phyloP scores from a whole-genome alignment of 1,140 invertebrate genomes.

The Capitella teleta region DNA sequence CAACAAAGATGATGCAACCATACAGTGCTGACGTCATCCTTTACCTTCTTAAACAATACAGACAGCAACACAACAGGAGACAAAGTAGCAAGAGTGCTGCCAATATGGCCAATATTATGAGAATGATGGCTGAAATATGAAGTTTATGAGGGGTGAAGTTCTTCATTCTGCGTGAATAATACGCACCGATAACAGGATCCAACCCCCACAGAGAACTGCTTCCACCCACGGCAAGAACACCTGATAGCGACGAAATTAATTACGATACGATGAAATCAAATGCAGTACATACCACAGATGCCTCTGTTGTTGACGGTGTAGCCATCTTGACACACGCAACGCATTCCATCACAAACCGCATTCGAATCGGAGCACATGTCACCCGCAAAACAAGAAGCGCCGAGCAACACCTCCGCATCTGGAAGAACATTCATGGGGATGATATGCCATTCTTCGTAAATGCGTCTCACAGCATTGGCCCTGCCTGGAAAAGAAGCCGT shows the following conservation, averaged over 20 bases:
- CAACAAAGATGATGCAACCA: neutral
- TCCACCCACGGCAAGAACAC: too few relatives aligned
- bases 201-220: too few relatives aligned
- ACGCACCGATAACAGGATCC: too few relatives aligned
- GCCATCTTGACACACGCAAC: neutral
- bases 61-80: constrained; percentile 6
- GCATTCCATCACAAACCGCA: neutral
- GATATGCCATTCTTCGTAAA: too few relatives aligned
- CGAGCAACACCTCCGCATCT: neutral
- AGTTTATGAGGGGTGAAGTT: too few relatives aligned
- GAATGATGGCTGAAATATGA: constrained; percentile 4
- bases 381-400: neutral
- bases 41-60: constrained; percentile 4
- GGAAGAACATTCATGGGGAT: neutral
- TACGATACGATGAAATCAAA: too few relatives aligned
- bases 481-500: constrained; percentile 1
- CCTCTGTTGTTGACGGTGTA: neutral
- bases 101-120: constrained; percentile 4
- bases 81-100: constrained; percentile 1
- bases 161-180: too few relatives aligned
- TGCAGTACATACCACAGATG: neutral
- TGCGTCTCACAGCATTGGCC: constrained; percentile 1
- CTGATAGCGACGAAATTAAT: too few relatives aligned
- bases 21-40: neutral
- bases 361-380: neutral